These are phyloP conservation scores for Urocolius indicus DNA, from an alignment of 2,113 vertebrate genomes.

Conservation along the genomic window DNA sequence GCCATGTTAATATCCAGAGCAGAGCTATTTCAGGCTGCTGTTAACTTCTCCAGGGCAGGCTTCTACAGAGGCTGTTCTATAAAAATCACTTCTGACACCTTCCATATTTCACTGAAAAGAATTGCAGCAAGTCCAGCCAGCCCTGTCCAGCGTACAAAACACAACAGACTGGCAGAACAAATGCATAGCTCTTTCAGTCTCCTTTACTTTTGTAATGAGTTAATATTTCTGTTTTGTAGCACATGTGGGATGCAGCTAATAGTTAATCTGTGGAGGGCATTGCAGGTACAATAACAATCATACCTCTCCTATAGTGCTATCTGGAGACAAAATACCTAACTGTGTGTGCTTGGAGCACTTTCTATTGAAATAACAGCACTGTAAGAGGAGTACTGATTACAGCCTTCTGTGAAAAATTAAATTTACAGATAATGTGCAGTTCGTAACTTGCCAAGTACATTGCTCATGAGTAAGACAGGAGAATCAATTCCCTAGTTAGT, in stretches of 20 bases:
- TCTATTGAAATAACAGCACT: background rate
- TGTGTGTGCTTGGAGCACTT: background rate
- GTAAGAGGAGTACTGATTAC: background rate
- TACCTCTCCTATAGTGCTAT: background rate
- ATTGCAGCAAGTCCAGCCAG: background rate
- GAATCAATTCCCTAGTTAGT: constrained; percentile 29
- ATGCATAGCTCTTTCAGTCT: background rate
- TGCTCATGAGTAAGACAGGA: background rate
- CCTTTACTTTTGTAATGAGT: background rate
- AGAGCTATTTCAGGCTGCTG: background rate
- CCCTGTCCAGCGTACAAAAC: background rate
- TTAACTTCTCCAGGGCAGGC: background rate
- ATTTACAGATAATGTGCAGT: constrained; percentile 15
- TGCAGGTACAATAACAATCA: background rate
- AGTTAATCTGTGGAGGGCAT: background rate
- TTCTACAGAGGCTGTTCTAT: background rate
- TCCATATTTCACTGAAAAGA: background rate
- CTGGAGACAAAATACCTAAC: background rate
- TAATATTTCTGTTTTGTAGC: background rate
- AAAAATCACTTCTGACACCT: background rate
- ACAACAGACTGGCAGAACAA: background rate
- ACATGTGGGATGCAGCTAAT: background rate
- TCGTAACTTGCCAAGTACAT: constrained; percentile 16
- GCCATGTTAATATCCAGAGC: background rate
- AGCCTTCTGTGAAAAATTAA: constrained; percentile 30